These are phyloP conservation scores for Salvelinus alpinus DNA, from an alignment of 2,113 vertebrate species.

Conservation along the genomic window DNA sequence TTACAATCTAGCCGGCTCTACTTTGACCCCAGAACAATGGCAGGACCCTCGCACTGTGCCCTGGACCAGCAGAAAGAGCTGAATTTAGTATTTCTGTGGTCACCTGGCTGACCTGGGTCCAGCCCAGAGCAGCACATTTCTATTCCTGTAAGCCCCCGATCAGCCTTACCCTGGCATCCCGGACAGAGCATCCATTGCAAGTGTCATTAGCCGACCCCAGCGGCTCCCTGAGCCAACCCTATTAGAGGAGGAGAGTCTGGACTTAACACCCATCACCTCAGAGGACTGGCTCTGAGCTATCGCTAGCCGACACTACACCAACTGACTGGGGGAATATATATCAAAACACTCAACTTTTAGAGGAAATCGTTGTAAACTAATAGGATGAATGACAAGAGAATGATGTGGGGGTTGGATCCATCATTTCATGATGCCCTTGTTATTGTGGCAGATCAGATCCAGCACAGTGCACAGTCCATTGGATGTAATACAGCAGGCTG, in stretches of 20 bases:
- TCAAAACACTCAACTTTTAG: slow-evolving; percentile 1
- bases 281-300: slow-evolving; percentile 47
- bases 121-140: slow-evolving; percentile 62
- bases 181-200: slow-evolving; percentile 71
- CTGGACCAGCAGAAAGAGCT: slow-evolving; percentile 69
- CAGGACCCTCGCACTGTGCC: slow-evolving; percentile 64
- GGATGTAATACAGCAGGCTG: neutral
- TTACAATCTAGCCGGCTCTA: slow-evolving; percentile 69
- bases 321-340: slow-evolving; percentile 39
- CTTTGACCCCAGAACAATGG: slow-evolving; percentile 74
- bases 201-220: slow-evolving; percentile 71
- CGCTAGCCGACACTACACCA: slow-evolving; percentile 41
- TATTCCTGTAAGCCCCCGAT: slow-evolving; percentile 70
- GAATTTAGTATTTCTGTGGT: slow-evolving; percentile 74
- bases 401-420: slow-evolving; percentile 47
- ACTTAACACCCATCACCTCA: slow-evolving; percentile 62
- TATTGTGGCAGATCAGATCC: slow-evolving; percentile 68
- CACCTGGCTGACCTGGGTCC: slow-evolving; percentile 63
- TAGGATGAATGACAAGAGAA: slow-evolving; percentile 8
- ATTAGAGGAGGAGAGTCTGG: slow-evolving; percentile 66
- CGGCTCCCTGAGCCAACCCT: slow-evolving; percentile 67
- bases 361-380: neutral
- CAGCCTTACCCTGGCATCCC: slow-evolving; percentile 60
- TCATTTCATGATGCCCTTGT: slow-evolving; percentile 68
- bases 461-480: slow-evolving; percentile 16